These are phyloP conservation scores for Limonius californicus DNA, from an alignment of 1,140 invertebrate genomes.

Conservation along the genomic window DNA sequence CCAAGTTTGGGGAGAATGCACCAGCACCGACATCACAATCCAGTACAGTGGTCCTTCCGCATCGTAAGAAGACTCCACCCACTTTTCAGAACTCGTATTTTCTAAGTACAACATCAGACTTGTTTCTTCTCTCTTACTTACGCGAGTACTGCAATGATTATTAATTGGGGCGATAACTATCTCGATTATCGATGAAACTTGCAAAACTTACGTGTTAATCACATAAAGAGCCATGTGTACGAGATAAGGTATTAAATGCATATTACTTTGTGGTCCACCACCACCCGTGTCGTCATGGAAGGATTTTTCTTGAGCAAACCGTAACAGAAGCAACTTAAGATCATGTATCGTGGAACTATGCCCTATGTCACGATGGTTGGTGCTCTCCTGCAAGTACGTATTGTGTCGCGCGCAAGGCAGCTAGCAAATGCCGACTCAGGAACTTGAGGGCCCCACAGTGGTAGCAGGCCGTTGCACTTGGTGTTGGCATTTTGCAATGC, in stretches of 20 bases:
- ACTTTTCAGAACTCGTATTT: constrained; percentile 52
- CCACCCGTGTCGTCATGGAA: constrained; percentile 97
- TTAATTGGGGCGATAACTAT: too few relatives aligned
- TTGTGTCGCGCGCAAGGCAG: constrained; percentile 88
- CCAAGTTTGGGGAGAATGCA: constrained; percentile 73
- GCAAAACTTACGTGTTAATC: constrained; percentile 76
- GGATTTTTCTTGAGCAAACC: constrained; percentile 90
- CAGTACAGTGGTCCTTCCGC: constrained; percentile 88
- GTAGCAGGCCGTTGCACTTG: constrained; percentile 92
- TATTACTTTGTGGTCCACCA: constrained; percentile 94
- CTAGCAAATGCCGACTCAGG: constrained; percentile 92
- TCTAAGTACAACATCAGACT: constrained; percentile 67
- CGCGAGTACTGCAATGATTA: constrained; percentile 68
- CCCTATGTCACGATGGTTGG: constrained; percentile 82
- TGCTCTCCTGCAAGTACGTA: constrained; percentile 81
- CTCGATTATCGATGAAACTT: too few relatives aligned
- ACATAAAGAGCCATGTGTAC: constrained; percentile 94
- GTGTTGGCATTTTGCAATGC: constrained; percentile 97
- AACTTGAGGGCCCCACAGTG: constrained; percentile 94
- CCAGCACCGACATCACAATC: constrained; percentile 71
- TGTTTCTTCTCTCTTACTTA: constrained; percentile 69
- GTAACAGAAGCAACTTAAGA: constrained; percentile 82
- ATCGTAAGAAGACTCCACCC: constrained; percentile 81
- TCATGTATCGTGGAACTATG: constrained; percentile 90
- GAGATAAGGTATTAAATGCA: constrained; percentile 93